Conservation (phyloP, 2,113 vertebrate genomes). For the Pipa parva region DNA sequence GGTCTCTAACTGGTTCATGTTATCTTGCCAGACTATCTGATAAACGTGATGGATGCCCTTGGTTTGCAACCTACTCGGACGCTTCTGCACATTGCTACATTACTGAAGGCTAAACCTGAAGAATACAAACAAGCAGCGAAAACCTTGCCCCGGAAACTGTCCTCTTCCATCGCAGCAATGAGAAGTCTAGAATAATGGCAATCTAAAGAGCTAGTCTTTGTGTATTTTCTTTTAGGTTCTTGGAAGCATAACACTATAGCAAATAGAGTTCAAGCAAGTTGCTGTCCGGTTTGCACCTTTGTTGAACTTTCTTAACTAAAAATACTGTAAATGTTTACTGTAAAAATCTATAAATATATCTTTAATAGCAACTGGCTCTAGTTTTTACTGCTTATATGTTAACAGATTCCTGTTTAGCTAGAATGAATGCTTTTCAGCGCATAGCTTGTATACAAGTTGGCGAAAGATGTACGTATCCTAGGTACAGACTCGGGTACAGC, state of each 20-base stretch:
- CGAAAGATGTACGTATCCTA: too few species aligned
- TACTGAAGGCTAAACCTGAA: conserved; percentile 83
- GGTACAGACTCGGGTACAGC: too few species aligned
- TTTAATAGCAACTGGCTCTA: too few species aligned
- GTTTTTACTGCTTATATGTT: too few species aligned
- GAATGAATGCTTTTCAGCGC: too few species aligned
- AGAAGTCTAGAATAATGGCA: conserved; percentile 74
- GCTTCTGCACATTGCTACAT: conserved; percentile 70
- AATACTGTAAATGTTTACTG: neutral
- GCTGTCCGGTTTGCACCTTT: neutral
- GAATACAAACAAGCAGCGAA: conserved; percentile 79
- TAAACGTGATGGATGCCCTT: conserved; percentile 94
- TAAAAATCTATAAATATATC: neutral
- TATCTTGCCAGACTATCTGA: conserved; percentile 79
- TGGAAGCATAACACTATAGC: too few species aligned
- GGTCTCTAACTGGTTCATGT: neutral
- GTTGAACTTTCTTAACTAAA: too few species aligned
- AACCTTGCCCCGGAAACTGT: conserved; percentile 73
- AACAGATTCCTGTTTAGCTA: too few species aligned
- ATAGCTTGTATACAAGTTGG: too few species aligned
- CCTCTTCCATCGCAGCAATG: conserved; percentile 70
- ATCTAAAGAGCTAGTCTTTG: too few species aligned
- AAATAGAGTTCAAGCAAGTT: too few species aligned
- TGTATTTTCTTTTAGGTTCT: too few species aligned
- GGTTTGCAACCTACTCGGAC: conserved; percentile 83